A percentile compares a stretch with the other conserved stretches of the same genome.
Conservation (phyloP, 2,888 invertebrate genomes). For the Cotesia congregata region DNA sequence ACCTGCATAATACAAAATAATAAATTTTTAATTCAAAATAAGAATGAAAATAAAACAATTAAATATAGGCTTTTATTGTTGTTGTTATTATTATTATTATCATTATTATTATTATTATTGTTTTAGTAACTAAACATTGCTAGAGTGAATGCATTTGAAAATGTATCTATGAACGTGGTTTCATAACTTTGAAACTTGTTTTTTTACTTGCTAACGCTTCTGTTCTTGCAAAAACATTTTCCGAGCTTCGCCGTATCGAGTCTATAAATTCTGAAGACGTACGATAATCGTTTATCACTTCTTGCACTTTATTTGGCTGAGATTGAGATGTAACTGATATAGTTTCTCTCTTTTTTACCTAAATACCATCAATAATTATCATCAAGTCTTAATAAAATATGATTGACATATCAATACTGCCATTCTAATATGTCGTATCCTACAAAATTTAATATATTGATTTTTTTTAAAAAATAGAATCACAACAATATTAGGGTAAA, state of each 20-base stretch:
- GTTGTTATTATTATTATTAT: not conserved
- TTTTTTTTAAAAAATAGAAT: no score
- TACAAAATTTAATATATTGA: no score
- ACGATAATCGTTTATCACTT: conserved; percentile 57
- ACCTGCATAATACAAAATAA: conserved; percentile 29
- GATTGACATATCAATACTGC: no score
- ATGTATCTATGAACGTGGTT: conserved; percentile 63
- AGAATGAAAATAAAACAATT: conserved; percentile 10
- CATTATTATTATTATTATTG: not conserved
- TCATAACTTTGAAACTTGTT: conserved; percentile 69
- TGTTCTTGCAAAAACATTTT: conserved; percentile 67
- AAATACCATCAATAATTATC: not conserved
- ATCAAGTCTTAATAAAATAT: not conserved
- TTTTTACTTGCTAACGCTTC: conserved; percentile 68
- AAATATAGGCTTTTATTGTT: not conserved
- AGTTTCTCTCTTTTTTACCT: not conserved
- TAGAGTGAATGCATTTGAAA: conserved; percentile 34
- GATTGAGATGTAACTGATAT: conserved; percentile 31
- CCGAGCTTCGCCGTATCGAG: conserved; percentile 66
- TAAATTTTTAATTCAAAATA: conserved; percentile 21
- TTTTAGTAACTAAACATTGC: not conserved
- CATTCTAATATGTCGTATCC: no score
- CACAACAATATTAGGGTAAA: no score
- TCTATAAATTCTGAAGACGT: conserved; percentile 66
- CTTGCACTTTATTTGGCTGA: conserved; percentile 42